Evolutionary conservation across 2,888 invertebrate genomes (phyloP).

Genomic region (Antheraea yamamai): DNA sequence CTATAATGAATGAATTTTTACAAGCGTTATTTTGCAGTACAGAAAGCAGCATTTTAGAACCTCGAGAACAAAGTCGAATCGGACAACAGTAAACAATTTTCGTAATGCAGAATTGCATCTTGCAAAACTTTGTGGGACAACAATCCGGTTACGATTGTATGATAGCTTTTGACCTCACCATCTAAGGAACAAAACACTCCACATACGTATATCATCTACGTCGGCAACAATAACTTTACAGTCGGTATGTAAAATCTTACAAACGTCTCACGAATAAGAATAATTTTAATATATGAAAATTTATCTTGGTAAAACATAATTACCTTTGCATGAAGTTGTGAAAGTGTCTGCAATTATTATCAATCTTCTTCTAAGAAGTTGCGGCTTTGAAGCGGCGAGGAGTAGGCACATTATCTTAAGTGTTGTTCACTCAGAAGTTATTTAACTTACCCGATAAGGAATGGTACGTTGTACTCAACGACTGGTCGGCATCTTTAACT

Average conservation of each 20-base stretch:
- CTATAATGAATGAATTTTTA: neutral
- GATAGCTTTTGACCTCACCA: conserved; percentile 64
- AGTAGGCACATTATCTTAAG: conserved; percentile 10
- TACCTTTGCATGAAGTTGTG: conserved; percentile 24
- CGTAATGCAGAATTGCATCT: conserved; percentile 54
- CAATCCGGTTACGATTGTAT: conserved; percentile 55
- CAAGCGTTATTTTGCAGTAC: neutral
- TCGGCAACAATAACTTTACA: conserved; percentile 11
- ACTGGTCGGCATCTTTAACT: neutral
- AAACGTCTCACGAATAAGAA: neutral
- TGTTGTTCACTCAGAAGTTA: conserved; percentile 12
- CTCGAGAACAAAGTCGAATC: conserved; percentile 27
- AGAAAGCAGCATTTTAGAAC: conserved; percentile 43
- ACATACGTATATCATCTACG: conserved; percentile 16
- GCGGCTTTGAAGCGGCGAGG: neutral
- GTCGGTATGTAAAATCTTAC: neutral
- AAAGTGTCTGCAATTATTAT: conserved; percentile 27
- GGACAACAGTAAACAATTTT: conserved; percentile 45
- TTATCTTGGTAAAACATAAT: conserved; percentile 22
- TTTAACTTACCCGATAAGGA: conserved; percentile 22
- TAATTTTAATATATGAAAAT: conserved; percentile 13
- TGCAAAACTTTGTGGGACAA: conserved; percentile 27
- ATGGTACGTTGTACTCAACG: neutral
- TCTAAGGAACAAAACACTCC: conserved; percentile 45
- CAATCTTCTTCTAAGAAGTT: conserved; percentile 23